Conservation (phyloP, 2,888 invertebrate species). For the Thysanoteuthis rhombus region DNA sequence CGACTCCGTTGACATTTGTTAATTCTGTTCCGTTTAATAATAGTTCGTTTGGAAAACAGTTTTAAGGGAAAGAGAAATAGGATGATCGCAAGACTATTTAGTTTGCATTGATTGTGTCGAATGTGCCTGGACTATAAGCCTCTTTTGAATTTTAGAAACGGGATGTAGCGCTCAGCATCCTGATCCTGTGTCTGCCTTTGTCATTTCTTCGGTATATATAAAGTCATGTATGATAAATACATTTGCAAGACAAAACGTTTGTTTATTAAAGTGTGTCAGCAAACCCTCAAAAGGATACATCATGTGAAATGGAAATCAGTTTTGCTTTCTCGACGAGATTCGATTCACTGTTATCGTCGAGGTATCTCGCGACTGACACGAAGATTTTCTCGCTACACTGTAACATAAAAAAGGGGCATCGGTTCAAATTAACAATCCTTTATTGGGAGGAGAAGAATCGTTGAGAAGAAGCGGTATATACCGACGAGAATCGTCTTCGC, state of each 20-base stretch:
- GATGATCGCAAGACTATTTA: too few relatives aligned
- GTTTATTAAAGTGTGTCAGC: background rate
- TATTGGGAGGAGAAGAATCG: too few relatives aligned
- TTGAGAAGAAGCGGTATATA: too few relatives aligned
- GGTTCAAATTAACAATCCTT: background rate
- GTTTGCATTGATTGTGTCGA: background rate
- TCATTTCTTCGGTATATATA: background rate
- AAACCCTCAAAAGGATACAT: conserved; percentile 57
- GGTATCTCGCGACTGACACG: background rate
- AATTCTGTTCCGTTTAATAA: too few relatives aligned
- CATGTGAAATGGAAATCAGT: conserved; percentile 59
- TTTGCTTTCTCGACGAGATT: conserved; percentile 49
- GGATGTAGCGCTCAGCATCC: background rate
- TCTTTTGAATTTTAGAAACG: background rate
- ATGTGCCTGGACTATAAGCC: background rate
- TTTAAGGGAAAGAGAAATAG: too few relatives aligned
- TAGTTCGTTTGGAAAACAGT: too few relatives aligned
- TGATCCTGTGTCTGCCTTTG: background rate
- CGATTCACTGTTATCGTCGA: background rate
- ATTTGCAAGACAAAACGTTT: background rate
- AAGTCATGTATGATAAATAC: background rate
- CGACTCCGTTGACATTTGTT: too few relatives aligned
- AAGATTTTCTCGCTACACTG: background rate
- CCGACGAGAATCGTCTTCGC: too few relatives aligned
- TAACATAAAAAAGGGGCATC: background rate